Percentiles rank a stretch among this genome's conserved stretches.
phyloP scores from a whole-genome alignment of 2,113 vertebrate species.

The Ophthalmolycus amberensis region DNA sequence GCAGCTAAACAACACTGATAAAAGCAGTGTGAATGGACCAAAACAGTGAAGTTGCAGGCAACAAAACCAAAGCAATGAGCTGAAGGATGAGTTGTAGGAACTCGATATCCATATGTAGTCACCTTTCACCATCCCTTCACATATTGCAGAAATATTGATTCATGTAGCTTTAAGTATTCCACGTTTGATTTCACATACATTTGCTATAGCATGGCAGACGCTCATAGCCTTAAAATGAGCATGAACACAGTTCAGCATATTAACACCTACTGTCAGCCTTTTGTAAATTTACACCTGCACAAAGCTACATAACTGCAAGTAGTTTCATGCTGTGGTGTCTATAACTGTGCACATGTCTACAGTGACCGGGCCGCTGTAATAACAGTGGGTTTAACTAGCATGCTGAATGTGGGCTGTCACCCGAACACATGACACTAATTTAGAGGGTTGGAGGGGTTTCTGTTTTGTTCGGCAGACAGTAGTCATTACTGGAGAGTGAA shows the following conservation, averaged over 20 bases:
- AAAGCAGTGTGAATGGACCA: neutral
- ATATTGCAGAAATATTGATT: neutral
- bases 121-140: neutral
- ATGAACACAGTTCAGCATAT: neutral
- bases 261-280: neutral
- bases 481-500: slow-evolving; percentile 24
- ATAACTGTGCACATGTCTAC: slow-evolving; percentile 1
- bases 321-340: slow-evolving; percentile 6
- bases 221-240: neutral
- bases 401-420: slow-evolving; percentile 46
- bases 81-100: neutral
- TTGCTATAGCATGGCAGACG: neutral
- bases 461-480: slow-evolving; percentile 37
- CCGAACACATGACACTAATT: slow-evolving; percentile 59
- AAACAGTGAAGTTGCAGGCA: neutral
- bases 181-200: neutral
- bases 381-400: slow-evolving; percentile 58
- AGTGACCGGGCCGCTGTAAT: slow-evolving; percentile 23
- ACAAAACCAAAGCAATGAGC: slow-evolving; percentile 1
- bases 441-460: slow-evolving; percentile 31
- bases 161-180: neutral
- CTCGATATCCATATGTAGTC: neutral
- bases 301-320: neutral
- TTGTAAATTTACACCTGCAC: neutral
- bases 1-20: neutral